Evolutionary conservation across 2,888 invertebrate genomes (phyloP), one percentile per base, ranked within the genome.

Genomic region (Acrobasis repandana): DNA sequence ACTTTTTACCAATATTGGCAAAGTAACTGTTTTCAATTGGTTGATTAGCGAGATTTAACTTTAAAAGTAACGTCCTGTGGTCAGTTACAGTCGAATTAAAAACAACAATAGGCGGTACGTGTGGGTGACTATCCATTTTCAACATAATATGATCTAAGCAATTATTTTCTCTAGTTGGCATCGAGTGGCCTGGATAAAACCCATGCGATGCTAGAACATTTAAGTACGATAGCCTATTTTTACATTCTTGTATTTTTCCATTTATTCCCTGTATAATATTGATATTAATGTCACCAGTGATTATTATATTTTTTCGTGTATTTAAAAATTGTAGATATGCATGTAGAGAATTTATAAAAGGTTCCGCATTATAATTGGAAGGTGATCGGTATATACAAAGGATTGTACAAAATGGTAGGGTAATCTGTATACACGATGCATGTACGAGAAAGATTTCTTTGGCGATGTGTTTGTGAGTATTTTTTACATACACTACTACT

Each of bases 261-360:
- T n/a, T 58, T 18, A 14, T 11, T n/a, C 28, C 4, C 4, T 46
- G n/a, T 9, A 15, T 56, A 18, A 58, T 14, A 50, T 50, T 58
- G 9, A 58, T 58, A 20, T 58, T 58, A 2, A 58, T 58, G 50
- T 58, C 58, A 1, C 58, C 58, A 38, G 58, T 50, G 1, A 58
- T 38, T 49, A 58, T 50, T 20, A 58, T 38, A 20, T 49, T 58
- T 1, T 49, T 34, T 4, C 15, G 15, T 11, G 46, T n/a, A 34
- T 49, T 58, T 16, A 49, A 14, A 36, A 1, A 48, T 0, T 36
- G 10, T 10, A 58, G 36, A 50, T 58, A 20, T 15, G 18, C 2
- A 36, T 9, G 18, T 20, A 58, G 10, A 3, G 58, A 58, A 14
- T 38, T 18, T 18, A 58, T 50, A 14, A 58, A 58, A n/a, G 36